Evolutionary conservation across 2,113 vertebrate genomes (phyloP), one percentile per base, ranked within the genome.

Genomic region (Balaeniceps rex): DNA sequence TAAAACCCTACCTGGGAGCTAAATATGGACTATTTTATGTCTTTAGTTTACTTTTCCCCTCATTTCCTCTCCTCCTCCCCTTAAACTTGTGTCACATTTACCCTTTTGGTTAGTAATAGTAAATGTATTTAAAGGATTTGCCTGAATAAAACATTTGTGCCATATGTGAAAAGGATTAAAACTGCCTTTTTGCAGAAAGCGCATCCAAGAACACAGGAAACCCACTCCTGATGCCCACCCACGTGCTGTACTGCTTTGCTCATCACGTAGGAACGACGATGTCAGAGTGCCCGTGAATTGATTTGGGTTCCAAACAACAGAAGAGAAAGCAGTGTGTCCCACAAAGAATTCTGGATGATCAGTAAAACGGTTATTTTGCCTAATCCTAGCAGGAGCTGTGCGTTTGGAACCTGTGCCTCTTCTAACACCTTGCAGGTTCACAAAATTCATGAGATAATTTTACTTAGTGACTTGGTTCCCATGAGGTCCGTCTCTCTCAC

Each of bases 241-340:
- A 65, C 4, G 1, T 6, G 34, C 21, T 16, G 52, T 5, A 12
- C 47, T 8, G 36, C 58, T 46, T 10, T n/a, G 49, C 58, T 40
- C 40, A 10, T 46, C 77, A n/a, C 1, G 0, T 7, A 24, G 38
- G 23, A 63, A 38, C 1, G 4, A 34, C 10, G 64, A 2, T 4
- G 63, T 19, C 36, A 47, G 52, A 7, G 34, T 1, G 14, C 5
- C 8, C 4, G 1, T 3, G 7, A 58, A 33, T 33, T 61, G 11
- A 17, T 31, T 13, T 25, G 23, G 19, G 40, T 69, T 40, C 33
- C 25, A 60, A 58, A 40, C 8, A 81, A 22, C 25, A 47, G 74
- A 52, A 25, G 55, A 82, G 55, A 57, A 38, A 69, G 65, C 28
- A 29, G 28, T 0, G 25, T 14, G 29, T 34, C 66, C 42, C 23